Base-by-base conservation (phyloP, 2,113 vertebrate genomes). In the Elachura formosa region DNA sequence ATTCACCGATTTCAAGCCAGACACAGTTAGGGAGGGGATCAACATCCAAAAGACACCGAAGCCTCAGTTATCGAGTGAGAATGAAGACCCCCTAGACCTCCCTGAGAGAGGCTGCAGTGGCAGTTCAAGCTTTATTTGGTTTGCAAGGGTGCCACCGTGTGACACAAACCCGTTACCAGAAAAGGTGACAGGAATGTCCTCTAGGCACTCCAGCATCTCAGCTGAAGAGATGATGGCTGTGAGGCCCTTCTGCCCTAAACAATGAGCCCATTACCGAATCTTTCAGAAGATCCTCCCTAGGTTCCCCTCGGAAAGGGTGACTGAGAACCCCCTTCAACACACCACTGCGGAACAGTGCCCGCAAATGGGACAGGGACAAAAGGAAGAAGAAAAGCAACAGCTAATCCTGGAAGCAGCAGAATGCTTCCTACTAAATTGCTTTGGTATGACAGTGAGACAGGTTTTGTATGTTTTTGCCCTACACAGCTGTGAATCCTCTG, bases 71-170 rank as follows among this genome's bases (percentile, higher is more conserved):
- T 13, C 0, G 2, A 34, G 14, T 25, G 33, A 85, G 34, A 40
- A 6, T n/a, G 48, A 55, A 76, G 58, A 46, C 19, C 14, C 21
- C 6, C 16, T 31, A 66, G 26, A 54, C 6, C 14, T 62, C 62
- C 40, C 58, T 25, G 52, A 72, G 41, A 80, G 25, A 74, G 33
- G 38, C 51, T 46, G 43, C 51, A 33, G 55, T 2, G 2, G 56
- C 34, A 79, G 40, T 45, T 80, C 13, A 38, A 51, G 54, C 31
- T 80, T 83, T 40, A 93, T 89, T 89, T 6, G 2, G 69, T 58
- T 93, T 87, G 87, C 87, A 94, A 93, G 90, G 81, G 69, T 91
- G 94, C 92, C 85, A 82, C 92, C 95, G 74, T 84, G 90, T 81
- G 90, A 93, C 93, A 85, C 59, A 89, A 84, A 81, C 13, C 14